Evolutionary conservation across 2,888 invertebrate species (phyloP).

Genomic region (Drosophila cyrtoloma): DNA sequence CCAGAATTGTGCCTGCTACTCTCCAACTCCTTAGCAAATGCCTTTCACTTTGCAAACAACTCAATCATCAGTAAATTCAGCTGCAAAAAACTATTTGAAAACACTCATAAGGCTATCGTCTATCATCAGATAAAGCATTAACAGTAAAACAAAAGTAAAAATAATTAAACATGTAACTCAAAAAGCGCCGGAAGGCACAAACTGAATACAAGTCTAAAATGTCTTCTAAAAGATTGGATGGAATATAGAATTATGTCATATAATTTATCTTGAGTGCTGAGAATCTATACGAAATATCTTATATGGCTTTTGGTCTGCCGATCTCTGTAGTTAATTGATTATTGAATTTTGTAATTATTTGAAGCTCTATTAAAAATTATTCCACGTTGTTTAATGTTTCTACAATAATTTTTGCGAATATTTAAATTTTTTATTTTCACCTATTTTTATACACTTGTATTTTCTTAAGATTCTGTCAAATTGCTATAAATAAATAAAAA

Average conservation of each 20-base stretch:
- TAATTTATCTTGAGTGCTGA: background rate
- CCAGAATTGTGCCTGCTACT: slow-evolving; percentile 49
- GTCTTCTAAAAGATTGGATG: background rate
- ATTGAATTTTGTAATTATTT: background rate
- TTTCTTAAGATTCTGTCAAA: background rate
- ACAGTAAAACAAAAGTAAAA: slow-evolving; percentile 22
- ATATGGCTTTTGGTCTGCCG: background rate
- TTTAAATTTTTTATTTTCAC: background rate
- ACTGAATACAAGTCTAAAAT: background rate
- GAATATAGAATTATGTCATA: background rate
- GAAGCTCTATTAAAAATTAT: background rate
- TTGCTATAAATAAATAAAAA: background rate
- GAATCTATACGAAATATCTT: background rate
- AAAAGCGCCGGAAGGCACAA: background rate
- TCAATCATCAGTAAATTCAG: slow-evolving; percentile 33
- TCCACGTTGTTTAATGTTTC: background rate
- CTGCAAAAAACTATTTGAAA: slow-evolving; percentile 27
- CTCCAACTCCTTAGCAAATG: background rate
- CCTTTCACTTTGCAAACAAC: background rate
- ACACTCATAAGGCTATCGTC: slow-evolving; percentile 9
- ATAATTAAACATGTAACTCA: slow-evolving; percentile 30
- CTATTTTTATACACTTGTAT: background rate
- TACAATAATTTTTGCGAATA: background rate
- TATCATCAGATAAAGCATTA: slow-evolving; percentile 26
- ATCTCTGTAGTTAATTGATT: background rate